Conservation (phyloP, 2,888 invertebrate genomes). For the Anorthoa munda region DNA sequence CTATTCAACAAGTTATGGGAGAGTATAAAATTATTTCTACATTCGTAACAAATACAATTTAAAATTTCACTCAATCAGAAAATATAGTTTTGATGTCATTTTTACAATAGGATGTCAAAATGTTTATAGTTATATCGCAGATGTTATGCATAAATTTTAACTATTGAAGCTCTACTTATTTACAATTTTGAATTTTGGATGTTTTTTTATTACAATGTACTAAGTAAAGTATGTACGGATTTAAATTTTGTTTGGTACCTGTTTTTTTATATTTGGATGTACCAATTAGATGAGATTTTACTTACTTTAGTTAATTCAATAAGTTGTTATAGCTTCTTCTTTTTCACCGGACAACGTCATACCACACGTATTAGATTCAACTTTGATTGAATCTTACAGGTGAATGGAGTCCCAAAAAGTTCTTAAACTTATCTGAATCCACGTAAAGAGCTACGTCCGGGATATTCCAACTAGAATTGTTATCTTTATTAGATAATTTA, state of each 20-base stretch:
- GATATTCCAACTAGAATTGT: conserved; percentile 68
- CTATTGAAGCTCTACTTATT: conserved; percentile 47
- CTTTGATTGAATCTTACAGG: conserved; percentile 81
- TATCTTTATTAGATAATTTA: conserved; percentile 61
- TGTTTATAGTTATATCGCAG: conserved; percentile 20
- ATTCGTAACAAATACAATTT: conserved; percentile 67
- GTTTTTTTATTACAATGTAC: conserved; percentile 54
- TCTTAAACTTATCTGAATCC: conserved; percentile 78
- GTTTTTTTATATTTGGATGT: conserved; percentile 26
- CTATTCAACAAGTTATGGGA: conserved; percentile 77
- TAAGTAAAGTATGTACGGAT: conserved; percentile 44
- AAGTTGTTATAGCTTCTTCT: conserved; percentile 54
- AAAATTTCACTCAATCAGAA: conserved; percentile 54
- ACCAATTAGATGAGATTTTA: conserved; percentile 39
- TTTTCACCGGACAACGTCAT: conserved; percentile 68
- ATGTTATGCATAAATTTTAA: conserved; percentile 49
- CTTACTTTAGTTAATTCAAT: conserved; percentile 55
- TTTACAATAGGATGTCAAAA: conserved; percentile 60
- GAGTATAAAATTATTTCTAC: conserved; percentile 72
- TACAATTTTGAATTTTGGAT: conserved; percentile 72
- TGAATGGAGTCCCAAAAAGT: conserved; percentile 77
- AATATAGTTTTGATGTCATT: conserved; percentile 45
- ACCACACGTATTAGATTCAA: conserved; percentile 84
- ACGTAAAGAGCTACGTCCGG: conserved; percentile 72
- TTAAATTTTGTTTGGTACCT: conserved; percentile 41